Evolutionary conservation across 2,113 vertebrate genomes (phyloP), one percentile per base, ranked within the genome.

Genomic region (Perca fluviatilis): DNA sequence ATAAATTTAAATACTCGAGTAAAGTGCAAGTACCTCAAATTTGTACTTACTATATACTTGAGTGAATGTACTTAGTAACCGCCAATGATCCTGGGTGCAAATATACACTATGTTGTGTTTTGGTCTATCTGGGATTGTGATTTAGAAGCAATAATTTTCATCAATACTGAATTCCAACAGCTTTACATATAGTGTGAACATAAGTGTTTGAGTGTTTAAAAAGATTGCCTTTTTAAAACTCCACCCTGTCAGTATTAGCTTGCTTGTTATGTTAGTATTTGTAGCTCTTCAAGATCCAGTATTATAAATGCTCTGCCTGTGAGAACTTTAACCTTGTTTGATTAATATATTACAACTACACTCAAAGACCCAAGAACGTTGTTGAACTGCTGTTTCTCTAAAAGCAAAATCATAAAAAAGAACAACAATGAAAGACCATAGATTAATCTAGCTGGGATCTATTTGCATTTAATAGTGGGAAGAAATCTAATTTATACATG

Each of bases 401-500:
- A 25, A 47, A 47, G 23, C 18, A 58, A 19, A 33, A 43, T 62
- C 4, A n/a, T 23, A 46, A 33, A 33, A 40, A 51, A 50, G 14
- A 25, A 27, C 25, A 66, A 9, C 5, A 21, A 14, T 10, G 0
- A 51, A 21, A 40, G 30, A 27, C 16, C 0, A 27, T n/a, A 10
- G 1, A n/a, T 30, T 0, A 16, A n/a, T 6, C 16, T 15, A n/a
- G 16, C 21, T 11, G 25, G 9, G 21, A 62, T 60, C 0, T 21
- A 21, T 66, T 60, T 19, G 46, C 9, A 30, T 57, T 50, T 72
- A 7, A 13, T 10, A 10, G 40, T 36, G 50, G 23, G 68, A 62
- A 72, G 46, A 83, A 6, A 57, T 56, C 36, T 60, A 51, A 76
- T 51, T 61, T 14, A 66, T 61, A 33, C 47, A 67, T 40, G 3